phyloP scores from a whole-genome alignment of 2,888 invertebrate species.

The Limnephilus auricula region DNA sequence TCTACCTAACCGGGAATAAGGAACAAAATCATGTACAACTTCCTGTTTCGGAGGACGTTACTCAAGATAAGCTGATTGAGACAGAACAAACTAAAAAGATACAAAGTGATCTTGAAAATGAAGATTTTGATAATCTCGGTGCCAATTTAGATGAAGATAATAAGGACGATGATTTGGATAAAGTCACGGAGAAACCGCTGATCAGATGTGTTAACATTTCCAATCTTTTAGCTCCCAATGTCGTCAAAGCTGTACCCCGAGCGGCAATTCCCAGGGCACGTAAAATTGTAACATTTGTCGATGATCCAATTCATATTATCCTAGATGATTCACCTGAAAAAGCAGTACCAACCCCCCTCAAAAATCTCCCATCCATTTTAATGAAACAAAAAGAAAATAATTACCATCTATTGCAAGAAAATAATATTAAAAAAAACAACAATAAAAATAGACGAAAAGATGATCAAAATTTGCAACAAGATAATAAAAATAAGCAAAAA shows the following conservation, averaged over 20 bases:
- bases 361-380: slow-evolving; percentile 48
- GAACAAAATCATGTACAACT: not conserved
- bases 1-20: not conserved
- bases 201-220: slow-evolving; percentile 56
- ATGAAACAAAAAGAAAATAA: slow-evolving; percentile 15
- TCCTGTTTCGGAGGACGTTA: not conserved
- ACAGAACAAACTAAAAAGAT: not conserved
- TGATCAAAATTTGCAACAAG: not conserved
- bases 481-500: not conserved
- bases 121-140: not conserved
- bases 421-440: not conserved
- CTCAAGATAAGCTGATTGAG: not conserved
- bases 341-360: not conserved
- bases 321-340: slow-evolving; percentile 20
- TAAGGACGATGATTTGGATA: not conserved
- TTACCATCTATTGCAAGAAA: not conserved
- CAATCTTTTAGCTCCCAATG: slow-evolving; percentile 33
- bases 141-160: not conserved
- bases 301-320: slow-evolving; percentile 41
- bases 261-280: not conserved
- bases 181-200: slow-evolving; percentile 12
- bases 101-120: not conserved
- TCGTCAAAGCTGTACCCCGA: not conserved
- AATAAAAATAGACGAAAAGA: not conserved
- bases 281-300: slow-evolving; percentile 55